A percentile compares a stretch with the other conserved stretches of the same genome.
Evolutionary conservation across 2,888 invertebrate genomes (phyloP).

Genomic region (Heliconius sara): DNA sequence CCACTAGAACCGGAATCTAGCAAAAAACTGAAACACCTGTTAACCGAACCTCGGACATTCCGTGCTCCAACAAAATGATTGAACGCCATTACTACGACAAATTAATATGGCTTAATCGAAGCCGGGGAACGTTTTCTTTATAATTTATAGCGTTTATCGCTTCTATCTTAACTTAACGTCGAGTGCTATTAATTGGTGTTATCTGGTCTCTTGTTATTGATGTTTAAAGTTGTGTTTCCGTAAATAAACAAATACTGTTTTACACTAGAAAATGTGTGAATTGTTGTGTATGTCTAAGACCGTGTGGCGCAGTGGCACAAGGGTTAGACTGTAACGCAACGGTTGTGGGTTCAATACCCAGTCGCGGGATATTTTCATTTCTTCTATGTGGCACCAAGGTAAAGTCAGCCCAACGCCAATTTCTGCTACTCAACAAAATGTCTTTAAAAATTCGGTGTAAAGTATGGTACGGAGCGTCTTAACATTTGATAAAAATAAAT

Average conservation of each 20-base stretch:
- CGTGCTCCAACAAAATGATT: slow-evolving; percentile 38
- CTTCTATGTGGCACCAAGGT: too few relatives aligned
- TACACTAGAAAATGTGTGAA: not conserved
- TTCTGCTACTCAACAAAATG: too few relatives aligned
- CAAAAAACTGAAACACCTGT: slow-evolving; percentile 43
- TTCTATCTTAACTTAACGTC: slow-evolving; percentile 34
- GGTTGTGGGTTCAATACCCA: too few relatives aligned
- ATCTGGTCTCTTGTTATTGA: slow-evolving; percentile 35
- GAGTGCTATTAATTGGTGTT: slow-evolving; percentile 38
- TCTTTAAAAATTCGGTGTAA: too few relatives aligned
- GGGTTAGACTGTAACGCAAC: too few relatives aligned
- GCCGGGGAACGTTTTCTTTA: slow-evolving; percentile 41
- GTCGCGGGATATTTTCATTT: too few relatives aligned
- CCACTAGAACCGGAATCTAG: slow-evolving; percentile 42
- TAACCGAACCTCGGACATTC: slow-evolving; percentile 33
- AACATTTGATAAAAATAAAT: too few relatives aligned
- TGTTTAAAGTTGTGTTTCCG: slow-evolving; percentile 21
- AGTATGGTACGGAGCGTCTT: too few relatives aligned
- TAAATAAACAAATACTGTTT: slow-evolving; percentile 13
- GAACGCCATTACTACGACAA: slow-evolving; percentile 46
- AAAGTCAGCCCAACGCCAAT: too few relatives aligned
- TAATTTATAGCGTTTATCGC: slow-evolving; percentile 44
- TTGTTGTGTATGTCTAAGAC: not conserved
- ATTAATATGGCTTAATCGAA: slow-evolving; percentile 50
- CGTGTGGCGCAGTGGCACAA: too few relatives aligned